A percentile compares a stretch with the other conserved stretches of the same genome.
Conservation (phyloP, 1,140 invertebrate genomes). For the Sipha flava region DNA sequence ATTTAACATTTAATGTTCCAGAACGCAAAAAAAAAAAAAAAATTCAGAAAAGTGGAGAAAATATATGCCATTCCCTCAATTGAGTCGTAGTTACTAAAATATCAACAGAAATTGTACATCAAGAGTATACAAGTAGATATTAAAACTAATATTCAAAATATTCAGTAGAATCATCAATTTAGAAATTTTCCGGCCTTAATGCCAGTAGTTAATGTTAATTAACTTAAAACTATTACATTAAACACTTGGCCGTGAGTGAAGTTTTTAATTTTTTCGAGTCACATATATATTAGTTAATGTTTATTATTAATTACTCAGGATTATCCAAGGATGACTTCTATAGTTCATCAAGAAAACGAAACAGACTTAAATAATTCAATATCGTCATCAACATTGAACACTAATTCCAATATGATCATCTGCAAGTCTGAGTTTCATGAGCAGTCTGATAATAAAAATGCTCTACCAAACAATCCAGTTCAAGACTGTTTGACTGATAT, state of each 20-base stretch:
- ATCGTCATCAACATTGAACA: constrained; percentile 20
- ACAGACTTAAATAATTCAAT: constrained; percentile 26
- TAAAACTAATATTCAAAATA: background rate
- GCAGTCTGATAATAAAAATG: constrained; percentile 1
- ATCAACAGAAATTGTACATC: constrained; percentile 6
- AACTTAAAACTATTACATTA: background rate
- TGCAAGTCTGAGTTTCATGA: constrained; percentile 25
- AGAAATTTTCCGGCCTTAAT: constrained; percentile 1
- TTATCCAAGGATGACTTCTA: constrained; percentile 20
- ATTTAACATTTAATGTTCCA: constrained; percentile 13
- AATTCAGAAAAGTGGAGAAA: background rate
- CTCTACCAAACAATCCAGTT: constrained; percentile 25
- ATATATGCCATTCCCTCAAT: constrained; percentile 11
- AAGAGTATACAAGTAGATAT: background rate
- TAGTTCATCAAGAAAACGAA: constrained; percentile 29
- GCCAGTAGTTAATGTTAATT: background rate
- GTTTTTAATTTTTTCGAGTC: background rate
- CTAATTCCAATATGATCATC: constrained; percentile 22
- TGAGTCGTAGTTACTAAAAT: background rate
- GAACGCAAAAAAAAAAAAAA: constrained; percentile 10
- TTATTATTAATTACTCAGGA: background rate
- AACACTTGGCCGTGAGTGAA: constrained; percentile 18
- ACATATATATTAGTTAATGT: background rate
- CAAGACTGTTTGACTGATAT: constrained; percentile 31
- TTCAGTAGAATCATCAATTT: background rate